These are phyloP conservation scores for Prunella himalayana DNA, from an alignment of 2,113 vertebrate genomes.

Conservation along the genomic window DNA sequence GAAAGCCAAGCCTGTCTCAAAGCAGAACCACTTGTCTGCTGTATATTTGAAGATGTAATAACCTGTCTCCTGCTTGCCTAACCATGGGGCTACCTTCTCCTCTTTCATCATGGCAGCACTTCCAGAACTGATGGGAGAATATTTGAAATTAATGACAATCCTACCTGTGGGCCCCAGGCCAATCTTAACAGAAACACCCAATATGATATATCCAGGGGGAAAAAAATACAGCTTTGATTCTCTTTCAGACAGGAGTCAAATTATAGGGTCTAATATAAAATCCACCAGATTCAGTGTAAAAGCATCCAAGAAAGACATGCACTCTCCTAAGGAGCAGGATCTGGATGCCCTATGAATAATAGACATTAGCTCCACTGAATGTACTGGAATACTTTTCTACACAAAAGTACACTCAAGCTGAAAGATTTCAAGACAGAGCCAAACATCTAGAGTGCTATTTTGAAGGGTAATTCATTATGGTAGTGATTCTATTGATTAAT, in stretches of 20 bases:
- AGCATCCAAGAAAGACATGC: neutral
- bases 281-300: neutral
- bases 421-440: neutral
- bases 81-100: neutral
- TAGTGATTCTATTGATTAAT: conserved; percentile 19
- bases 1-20: neutral
- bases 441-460: neutral
- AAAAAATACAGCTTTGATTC: neutral
- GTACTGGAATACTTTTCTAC: neutral
- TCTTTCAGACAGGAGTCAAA: neutral
- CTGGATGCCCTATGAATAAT: neutral
- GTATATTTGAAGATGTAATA: neutral
- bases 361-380: neutral
- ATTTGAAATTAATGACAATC: neutral
- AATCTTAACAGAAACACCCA: neutral
- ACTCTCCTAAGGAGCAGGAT: neutral
- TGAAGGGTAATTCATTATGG: conserved; percentile 4
- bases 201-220: neutral
- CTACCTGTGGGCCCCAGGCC: neutral
- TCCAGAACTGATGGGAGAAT: neutral
- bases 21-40: neutral
- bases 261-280: neutral
- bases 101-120: neutral
- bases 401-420: neutral
- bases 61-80: neutral